Conservation (phyloP, 1,140 invertebrate genomes). For the Caenorhabditis remanei region DNA sequence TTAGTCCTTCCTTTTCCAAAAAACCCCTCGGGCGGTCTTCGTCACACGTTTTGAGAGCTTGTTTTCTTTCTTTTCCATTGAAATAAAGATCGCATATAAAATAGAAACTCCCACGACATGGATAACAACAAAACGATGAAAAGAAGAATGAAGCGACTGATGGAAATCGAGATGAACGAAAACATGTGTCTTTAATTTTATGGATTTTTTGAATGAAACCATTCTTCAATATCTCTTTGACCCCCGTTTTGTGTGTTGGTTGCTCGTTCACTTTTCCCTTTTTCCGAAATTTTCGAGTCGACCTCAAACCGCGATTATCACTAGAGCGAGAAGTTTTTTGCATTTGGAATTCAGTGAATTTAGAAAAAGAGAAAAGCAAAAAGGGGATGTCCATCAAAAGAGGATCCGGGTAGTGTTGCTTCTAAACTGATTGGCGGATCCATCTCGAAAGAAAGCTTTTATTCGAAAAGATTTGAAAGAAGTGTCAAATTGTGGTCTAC, state of each 20-base stretch:
- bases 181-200: not conserved
- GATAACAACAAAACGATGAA: not conserved
- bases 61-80: conserved; percentile 9
- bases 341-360: not conserved
- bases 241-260: not conserved
- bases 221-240: too few species aligned
- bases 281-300: not conserved
- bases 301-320: conserved; percentile 21
- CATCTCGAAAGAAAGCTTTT: not conserved
- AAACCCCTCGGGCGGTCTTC: not conserved
- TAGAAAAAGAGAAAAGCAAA: not conserved
- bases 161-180: not conserved
- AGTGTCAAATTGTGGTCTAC: conserved; percentile 34
- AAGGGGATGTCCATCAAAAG: conserved; percentile 10
- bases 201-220: too few species aligned
- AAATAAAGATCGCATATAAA: not conserved
- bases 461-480: conserved; percentile 3
- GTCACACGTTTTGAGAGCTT: not conserved
- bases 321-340: not conserved
- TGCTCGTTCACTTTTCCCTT: not conserved
- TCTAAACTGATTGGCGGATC: conserved; percentile 12
- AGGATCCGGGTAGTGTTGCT: not conserved
- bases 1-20: not conserved
- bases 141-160: not conserved
- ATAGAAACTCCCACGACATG: not conserved